A percentile compares a stretch with the other conserved stretches of the same genome.
phyloP scores from a whole-genome alignment of 2,113 vertebrate species.

The Corythornis vintsioides region DNA sequence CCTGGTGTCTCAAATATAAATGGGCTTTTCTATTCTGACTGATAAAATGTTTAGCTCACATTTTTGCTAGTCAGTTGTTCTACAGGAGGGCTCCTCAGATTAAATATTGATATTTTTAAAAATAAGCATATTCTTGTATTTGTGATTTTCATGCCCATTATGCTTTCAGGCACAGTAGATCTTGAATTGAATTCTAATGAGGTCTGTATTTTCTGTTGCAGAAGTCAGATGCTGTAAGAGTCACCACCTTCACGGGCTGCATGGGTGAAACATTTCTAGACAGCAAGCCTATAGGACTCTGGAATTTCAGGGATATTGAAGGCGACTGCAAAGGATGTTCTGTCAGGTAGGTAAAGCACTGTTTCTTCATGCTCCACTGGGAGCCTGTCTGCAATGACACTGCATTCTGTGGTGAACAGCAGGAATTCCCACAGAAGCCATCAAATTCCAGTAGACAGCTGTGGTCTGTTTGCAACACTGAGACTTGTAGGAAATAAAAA shows the following conservation, averaged over 20 bases:
- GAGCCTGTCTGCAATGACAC: not conserved
- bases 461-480: not conserved
- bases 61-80: not conserved
- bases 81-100: not conserved
- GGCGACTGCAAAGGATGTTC: slow-evolving; percentile 96
- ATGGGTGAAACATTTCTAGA: slow-evolving; percentile 97
- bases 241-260: slow-evolving; percentile 91
- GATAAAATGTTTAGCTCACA: not conserved
- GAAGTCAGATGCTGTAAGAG: slow-evolving; percentile 93
- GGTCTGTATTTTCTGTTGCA: slow-evolving; percentile 49
- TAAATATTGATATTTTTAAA: not conserved
- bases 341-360: slow-evolving; percentile 81
- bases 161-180: not conserved
- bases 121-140: not conserved
- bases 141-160: not conserved
- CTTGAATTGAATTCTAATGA: not conserved
- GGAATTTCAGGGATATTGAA: slow-evolving; percentile 94
- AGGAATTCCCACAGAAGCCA: not conserved
- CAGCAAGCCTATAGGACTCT: slow-evolving; percentile 92
- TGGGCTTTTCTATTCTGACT: not conserved
- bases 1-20: not conserved
- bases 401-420: accelerated
- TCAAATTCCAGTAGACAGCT: not conserved
- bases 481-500: not conserved
- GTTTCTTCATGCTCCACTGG: not conserved